These are phyloP conservation scores for Montipora sp. DNA, from an alignment of 64 coral and sea anemone species.

Conservation along the genomic window DNA sequence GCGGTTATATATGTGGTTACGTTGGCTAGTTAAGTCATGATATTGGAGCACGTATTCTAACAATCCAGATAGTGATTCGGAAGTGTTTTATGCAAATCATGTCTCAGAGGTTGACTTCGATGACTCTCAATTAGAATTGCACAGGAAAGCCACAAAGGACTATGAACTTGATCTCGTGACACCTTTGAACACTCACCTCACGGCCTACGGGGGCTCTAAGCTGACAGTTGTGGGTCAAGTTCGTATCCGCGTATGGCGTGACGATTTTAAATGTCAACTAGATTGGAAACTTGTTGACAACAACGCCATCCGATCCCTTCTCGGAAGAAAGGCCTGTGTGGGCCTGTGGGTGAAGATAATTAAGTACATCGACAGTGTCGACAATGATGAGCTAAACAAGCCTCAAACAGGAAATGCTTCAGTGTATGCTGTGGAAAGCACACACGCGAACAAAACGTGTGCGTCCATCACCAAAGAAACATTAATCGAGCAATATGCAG, in stretches of 20 bases:
- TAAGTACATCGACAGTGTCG: background rate
- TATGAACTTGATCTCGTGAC: slow-evolving; percentile 1
- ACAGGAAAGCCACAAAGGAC: background rate
- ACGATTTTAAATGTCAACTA: background rate
- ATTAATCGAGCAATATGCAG: background rate
- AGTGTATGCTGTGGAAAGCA: background rate
- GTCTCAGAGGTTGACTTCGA: background rate
- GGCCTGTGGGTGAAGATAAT: slow-evolving; percentile 43
- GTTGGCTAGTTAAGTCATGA: too few relatives aligned
- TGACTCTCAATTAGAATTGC: slow-evolving; percentile 14
- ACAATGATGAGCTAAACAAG: slow-evolving; percentile 54
- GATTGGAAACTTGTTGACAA: background rate
- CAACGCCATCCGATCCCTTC: background rate
- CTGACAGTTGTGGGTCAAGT: background rate
- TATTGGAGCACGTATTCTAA: too few relatives aligned
- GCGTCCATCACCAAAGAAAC: background rate
- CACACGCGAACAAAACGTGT: background rate
- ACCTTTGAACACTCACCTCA: background rate
- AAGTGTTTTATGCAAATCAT: background rate
- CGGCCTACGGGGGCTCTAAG: background rate
- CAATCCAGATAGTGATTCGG: background rate
- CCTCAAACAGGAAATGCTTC: slow-evolving; percentile 7
- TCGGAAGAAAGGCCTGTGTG: background rate
- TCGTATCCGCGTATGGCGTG: background rate
- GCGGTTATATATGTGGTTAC: too few relatives aligned